These are phyloP conservation scores for Eupsilia transversa DNA, from an alignment of 2,888 invertebrate species.

Conservation along the genomic window DNA sequence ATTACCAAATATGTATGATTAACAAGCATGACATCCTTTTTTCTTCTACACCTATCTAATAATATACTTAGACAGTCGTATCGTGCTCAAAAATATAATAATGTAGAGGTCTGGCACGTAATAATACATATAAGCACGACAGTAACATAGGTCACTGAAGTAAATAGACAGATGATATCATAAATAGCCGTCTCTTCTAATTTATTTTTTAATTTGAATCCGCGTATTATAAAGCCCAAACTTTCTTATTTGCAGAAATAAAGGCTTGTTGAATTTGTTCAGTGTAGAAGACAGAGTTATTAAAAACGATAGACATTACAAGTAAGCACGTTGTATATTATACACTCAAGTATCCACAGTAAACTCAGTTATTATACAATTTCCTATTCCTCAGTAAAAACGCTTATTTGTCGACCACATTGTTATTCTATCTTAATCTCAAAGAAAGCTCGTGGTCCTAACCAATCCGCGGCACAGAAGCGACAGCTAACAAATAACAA, in stretches of 20 bases:
- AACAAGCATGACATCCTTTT: neutral
- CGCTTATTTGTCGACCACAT: conserved; percentile 20
- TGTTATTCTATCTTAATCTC: conserved; percentile 37
- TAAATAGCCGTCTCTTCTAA: neutral
- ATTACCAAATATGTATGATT: too few relatives aligned
- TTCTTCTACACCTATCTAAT: neutral
- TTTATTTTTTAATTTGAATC: neutral
- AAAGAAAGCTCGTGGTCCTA: conserved; percentile 23
- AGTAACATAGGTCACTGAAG: conserved; percentile 16
- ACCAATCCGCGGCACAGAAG: conserved; percentile 30
- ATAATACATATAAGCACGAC: conserved; percentile 17
- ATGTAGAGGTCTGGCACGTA: conserved; percentile 14
- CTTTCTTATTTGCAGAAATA: too few relatives aligned
- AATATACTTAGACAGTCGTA: neutral
- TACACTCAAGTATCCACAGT: neutral
- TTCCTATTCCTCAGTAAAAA: neutral
- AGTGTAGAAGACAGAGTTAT: neutral
- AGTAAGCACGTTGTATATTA: neutral
- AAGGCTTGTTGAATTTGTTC: neutral
- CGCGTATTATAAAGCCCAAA: neutral
- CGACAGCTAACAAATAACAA: conserved; percentile 37
- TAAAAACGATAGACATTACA: neutral
- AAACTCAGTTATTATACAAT: conserved; percentile 1
- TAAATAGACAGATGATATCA: conserved; percentile 21
- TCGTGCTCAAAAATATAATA: conserved; percentile 5